These are phyloP conservation scores for Sitta europaea DNA, from an alignment of 2,113 vertebrate genomes.

Conservation along the genomic window DNA sequence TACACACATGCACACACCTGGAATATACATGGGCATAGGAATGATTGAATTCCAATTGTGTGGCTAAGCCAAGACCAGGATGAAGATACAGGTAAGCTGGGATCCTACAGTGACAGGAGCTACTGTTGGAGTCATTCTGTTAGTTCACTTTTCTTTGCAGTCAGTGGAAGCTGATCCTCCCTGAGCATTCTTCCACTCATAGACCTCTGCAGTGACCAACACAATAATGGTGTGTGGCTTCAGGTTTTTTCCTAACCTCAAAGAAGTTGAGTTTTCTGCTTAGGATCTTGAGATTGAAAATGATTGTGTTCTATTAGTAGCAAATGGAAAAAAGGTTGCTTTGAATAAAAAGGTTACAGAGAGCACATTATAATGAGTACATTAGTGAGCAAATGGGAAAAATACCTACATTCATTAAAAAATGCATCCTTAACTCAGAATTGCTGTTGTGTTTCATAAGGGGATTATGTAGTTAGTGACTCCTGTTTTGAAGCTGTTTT, in stretches of 20 bases:
- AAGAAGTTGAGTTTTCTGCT: not conserved
- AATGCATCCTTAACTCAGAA: not conserved
- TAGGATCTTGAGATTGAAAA: not conserved
- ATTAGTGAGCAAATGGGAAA: not conserved
- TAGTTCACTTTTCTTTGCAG: not conserved
- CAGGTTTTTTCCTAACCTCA: not conserved
- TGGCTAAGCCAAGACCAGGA: not conserved
- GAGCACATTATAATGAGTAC: not conserved
- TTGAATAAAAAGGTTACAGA: not conserved
- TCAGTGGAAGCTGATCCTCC: not conserved
- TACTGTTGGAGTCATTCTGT: not conserved
- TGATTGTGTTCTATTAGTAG: not conserved
- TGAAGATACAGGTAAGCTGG: not conserved
- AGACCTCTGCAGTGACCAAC: not conserved
- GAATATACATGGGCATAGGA: not conserved
- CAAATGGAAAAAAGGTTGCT: not conserved
- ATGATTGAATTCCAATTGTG: not conserved
- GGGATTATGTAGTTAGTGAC: not conserved
- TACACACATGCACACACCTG: not conserved
- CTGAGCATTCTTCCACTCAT: accelerated
- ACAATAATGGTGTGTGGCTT: not conserved
- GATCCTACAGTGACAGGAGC: not conserved
- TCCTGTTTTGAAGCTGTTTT: not conserved
- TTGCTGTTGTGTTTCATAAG: not conserved
- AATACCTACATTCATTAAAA: not conserved